Evolutionary conservation across 2,797 vertebrate species (phyloP), one percentile per base, ranked within the genome.

Genomic region (Manis javanica): DNA sequence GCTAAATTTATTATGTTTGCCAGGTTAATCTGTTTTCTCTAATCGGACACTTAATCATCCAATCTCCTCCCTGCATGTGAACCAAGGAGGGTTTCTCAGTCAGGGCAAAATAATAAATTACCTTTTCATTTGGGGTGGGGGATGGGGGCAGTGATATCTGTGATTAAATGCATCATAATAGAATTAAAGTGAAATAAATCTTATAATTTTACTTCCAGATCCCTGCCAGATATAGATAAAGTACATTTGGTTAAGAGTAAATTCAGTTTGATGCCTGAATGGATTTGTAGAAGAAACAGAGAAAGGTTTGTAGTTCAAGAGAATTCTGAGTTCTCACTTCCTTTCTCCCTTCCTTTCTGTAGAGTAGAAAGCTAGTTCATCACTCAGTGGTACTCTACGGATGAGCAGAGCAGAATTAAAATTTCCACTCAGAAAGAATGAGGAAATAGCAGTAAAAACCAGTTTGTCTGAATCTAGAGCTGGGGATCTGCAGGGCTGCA

Each of bases 1-100:
- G 94, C 63, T 94, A 90, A 97, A 97, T 97, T 97, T 93, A 97
- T 97, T 96, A 94, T 95, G 84, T 97, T 97, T 97, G 96, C 97
- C 87, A 94, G 94, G 95, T 98, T 98, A 97, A 98, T 97, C 97
- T 97, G 97, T 96, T 98, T 96, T 96, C 96, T 97, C 93, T 97
- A 97, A 98, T 97, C 79, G 59, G 96, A 96, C 97, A 96, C 96
- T 98, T 97, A 94, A 97, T 97, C 97, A 98, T 96, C 92, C 61
- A 13, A 79, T 86, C 88, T 97, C 85, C 87, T 97, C 95, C 90
- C 34, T 46, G 61, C 49, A 84, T 83, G 87, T 92, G 96, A 96
- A 57, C 75, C 5, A 49, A 96, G 77, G 89, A 94, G 86, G 61
- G 86, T 49, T 95, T 75, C 81, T 94, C 96, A 83, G 95, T 90